phyloP scores from a whole-genome alignment of 2,888 invertebrate genomes.

The Podabrus alpinus region DNA sequence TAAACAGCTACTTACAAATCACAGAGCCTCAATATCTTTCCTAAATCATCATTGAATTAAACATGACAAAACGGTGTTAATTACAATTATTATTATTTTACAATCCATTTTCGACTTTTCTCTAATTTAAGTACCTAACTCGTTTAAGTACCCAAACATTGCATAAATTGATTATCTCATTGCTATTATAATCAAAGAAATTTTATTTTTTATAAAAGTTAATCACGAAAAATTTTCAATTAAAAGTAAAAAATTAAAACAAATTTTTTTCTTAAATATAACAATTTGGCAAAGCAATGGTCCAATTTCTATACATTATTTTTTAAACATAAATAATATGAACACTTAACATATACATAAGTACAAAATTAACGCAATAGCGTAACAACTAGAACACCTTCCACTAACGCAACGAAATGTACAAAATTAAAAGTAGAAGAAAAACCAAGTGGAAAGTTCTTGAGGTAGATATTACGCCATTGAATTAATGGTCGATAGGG shows the following conservation, averaged over 20 bases:
- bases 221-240: not conserved
- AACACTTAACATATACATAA: conserved; percentile 9
- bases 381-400: not conserved
- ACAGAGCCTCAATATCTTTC: conserved; percentile 22
- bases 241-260: not conserved
- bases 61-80: conserved; percentile 6
- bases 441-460: not conserved
- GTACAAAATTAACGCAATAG: conserved; percentile 12
- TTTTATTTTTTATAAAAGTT: not conserved
- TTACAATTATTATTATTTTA: conserved; percentile 14
- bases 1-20: conserved; percentile 18
- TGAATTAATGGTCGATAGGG: not conserved
- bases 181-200: conserved; percentile 11
- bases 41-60: not conserved
- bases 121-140: conserved; percentile 28
- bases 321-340: not conserved
- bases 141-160: conserved; percentile 26
- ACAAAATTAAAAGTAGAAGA: not conserved
- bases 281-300: conserved; percentile 29
- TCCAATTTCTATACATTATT: conserved; percentile 15
- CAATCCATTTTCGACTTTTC: conserved; percentile 11
- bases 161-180: conserved; percentile 28
- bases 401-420: not conserved
- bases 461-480: not conserved
- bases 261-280: conserved; percentile 6